Conservation (phyloP, 92 coral and sea anemone species). For the Parazoanthus atlanticus region DNA sequence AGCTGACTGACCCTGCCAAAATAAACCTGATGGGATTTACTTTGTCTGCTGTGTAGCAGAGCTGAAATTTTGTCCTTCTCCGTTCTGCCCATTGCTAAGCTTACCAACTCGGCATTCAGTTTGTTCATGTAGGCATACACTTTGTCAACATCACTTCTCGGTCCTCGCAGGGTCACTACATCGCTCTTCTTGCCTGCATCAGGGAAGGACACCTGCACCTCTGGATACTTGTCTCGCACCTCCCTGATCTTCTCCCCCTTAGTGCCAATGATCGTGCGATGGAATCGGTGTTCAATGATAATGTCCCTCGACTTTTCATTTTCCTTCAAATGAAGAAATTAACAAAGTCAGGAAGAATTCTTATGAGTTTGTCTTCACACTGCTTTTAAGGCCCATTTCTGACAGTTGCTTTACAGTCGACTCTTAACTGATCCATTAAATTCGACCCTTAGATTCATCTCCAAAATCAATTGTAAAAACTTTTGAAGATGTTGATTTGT, state of each 20-base stretch:
- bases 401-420: too few species aligned
- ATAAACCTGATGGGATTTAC: too few species aligned
- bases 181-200: constrained; percentile 90
- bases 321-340: constrained; percentile 56
- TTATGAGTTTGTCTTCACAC: too few species aligned
- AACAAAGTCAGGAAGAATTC: too few species aligned
- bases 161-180: constrained; percentile 92
- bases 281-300: constrained; percentile 90
- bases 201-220: constrained; percentile 96
- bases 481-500: too few species aligned
- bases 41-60: too few species aligned
- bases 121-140: constrained; percentile 90
- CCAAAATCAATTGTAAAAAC: too few species aligned
- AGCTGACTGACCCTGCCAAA: too few species aligned
- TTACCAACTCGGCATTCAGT: constrained; percentile 91
- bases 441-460: too few species aligned
- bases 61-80: neutral
- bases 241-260: constrained; percentile 96
- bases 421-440: too few species aligned
- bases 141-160: constrained; percentile 89
- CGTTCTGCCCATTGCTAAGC: neutral
- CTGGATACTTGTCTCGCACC: constrained; percentile 89
- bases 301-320: constrained; percentile 95
- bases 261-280: constrained; percentile 92
- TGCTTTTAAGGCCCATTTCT: too few species aligned